These are phyloP conservation scores for Otolemur crassicaudatus DNA, from an alignment of 2,797 vertebrate genomes.

Conservation along the genomic window DNA sequence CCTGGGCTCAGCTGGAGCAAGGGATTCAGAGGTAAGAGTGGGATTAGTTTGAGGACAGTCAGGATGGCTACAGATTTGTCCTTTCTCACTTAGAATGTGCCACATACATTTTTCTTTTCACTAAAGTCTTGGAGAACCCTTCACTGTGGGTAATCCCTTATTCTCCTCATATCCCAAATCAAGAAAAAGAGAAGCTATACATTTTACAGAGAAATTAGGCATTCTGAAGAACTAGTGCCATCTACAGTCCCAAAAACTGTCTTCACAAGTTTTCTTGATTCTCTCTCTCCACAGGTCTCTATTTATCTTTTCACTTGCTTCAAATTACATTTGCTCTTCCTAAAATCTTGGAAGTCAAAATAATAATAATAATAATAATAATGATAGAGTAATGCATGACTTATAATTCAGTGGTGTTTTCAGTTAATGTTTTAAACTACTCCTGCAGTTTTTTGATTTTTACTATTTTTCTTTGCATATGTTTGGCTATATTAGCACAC, in stretches of 20 bases:
- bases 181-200: constrained; percentile 43
- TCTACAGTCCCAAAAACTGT: constrained; percentile 67
- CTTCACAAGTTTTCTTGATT: constrained; percentile 21
- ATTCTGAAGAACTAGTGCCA: constrained; percentile 74
- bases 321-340: constrained; percentile 15
- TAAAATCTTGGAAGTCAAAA: constrained; percentile 46
- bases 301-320: constrained; percentile 35
- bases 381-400: neutral
- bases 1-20: neutral
- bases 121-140: neutral
- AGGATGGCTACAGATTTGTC: neutral
- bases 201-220: constrained; percentile 58
- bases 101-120: neutral
- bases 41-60: neutral
- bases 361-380: neutral
- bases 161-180: neutral
- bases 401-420: constrained; percentile 46
- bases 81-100: neutral
- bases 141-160: constrained; percentile 3
- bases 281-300: neutral
- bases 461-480: constrained; percentile 52
- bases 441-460: constrained; percentile 5
- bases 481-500: constrained; percentile 37
- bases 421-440: constrained; percentile 26
- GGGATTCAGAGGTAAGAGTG: neutral